Percentiles rank a stretch among this genome's conserved stretches.
phyloP scores from a whole-genome alignment of 2,113 vertebrate species.

The Tragelaphus buxtoni region DNA sequence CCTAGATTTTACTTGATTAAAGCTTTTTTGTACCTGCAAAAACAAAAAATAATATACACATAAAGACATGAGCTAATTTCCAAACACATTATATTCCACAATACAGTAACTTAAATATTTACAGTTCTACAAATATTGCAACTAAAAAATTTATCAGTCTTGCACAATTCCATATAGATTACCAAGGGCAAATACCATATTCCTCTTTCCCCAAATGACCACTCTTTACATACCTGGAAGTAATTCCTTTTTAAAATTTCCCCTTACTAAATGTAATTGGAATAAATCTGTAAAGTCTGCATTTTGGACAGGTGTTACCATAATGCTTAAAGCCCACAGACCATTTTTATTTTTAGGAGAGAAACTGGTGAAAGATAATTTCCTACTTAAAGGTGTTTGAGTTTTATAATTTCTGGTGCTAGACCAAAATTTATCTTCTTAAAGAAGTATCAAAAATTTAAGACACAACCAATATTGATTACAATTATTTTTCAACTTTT shows the following conservation, averaged over 20 bases:
- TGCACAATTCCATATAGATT: neutral
- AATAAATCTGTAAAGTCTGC: neutral
- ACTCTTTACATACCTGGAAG: neutral
- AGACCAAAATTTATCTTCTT: neutral
- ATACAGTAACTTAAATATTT: neutral
- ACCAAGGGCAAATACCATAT: neutral
- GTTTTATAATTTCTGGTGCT: neutral
- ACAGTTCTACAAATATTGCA: slow-evolving; percentile 19
- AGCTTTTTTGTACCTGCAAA: slow-evolving; percentile 77
- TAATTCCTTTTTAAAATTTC: neutral
- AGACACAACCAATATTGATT: neutral
- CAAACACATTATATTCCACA: neutral
- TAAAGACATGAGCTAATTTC: neutral
- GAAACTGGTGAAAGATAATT: slow-evolving; percentile 10
- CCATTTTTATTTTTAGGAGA: slow-evolving; percentile 8
- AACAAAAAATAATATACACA: slow-evolving; percentile 58
- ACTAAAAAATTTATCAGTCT: slow-evolving; percentile 33
- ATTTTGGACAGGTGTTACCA: neutral
- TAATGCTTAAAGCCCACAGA: neutral
- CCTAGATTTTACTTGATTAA: slow-evolving; percentile 61
- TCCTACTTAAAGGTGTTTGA: neutral
- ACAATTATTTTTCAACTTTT: slow-evolving; percentile 32
- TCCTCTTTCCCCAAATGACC: neutral
- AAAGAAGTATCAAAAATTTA: slow-evolving; percentile 33
- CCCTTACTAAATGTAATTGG: neutral